These are phyloP conservation scores for Gisinianus flammeolus DNA, from an alignment of 2,888 invertebrate genomes.

Conservation along the genomic window DNA sequence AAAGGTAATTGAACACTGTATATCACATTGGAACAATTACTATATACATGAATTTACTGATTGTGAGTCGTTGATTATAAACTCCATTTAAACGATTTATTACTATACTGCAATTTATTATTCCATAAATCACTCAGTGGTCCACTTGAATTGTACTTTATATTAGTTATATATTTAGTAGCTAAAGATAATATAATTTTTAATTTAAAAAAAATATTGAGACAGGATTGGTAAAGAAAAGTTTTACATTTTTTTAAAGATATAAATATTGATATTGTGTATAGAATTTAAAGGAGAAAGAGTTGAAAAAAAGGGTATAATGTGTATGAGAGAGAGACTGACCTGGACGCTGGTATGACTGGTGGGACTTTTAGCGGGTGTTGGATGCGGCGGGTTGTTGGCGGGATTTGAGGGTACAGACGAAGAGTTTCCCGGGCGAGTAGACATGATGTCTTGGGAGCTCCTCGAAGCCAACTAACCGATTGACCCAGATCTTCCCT, in stretches of 20 bases:
- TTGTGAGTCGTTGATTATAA: too few species aligned
- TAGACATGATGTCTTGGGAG: conserved; percentile 58
- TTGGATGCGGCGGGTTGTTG: conserved; percentile 47
- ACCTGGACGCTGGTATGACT: conserved; percentile 56
- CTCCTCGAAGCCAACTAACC: conserved; percentile 59
- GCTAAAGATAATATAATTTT: too few species aligned
- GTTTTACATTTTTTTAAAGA: too few species aligned
- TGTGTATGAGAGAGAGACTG: not conserved
- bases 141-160: too few species aligned
- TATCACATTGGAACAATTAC: too few species aligned
- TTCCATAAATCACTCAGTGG: too few species aligned
- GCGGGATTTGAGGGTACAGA: conserved; percentile 42
- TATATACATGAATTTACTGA: too few species aligned
- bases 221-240: not conserved
- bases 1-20: too few species aligned
- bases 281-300: not conserved
- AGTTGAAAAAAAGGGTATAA: not conserved
- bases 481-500: conserved; percentile 16
- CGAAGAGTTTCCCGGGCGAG: conserved; percentile 57
- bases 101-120: too few species aligned
- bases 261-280: too few species aligned
- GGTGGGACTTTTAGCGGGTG: conserved; percentile 44
- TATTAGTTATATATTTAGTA: too few species aligned
- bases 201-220: not conserved
- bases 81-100: too few species aligned